A percentile compares a stretch with the other conserved stretches of the same genome.
Evolutionary conservation across 2,888 invertebrate species (phyloP).

Genomic region (Drosophila eohydei): DNA sequence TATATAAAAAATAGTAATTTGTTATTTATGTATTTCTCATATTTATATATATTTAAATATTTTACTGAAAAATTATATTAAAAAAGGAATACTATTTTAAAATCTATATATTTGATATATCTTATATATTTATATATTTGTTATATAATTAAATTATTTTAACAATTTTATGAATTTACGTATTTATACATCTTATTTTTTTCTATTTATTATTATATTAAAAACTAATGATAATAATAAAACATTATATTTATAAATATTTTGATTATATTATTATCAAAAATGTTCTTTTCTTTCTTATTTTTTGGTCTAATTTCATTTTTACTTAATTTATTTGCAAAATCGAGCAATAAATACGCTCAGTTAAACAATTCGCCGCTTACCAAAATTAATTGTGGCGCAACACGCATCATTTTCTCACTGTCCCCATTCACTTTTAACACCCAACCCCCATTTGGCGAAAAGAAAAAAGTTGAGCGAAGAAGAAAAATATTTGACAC

Average conservation of each 20-base stretch:
- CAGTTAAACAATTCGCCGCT: conserved; percentile 43
- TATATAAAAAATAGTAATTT: no score
- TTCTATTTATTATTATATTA: no score
- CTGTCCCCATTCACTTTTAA: conserved; percentile 13
- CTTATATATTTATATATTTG: not conserved
- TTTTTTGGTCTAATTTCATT: not conserved
- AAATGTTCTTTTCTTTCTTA: not conserved
- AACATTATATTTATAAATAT: not conserved
- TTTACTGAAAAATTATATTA: no score
- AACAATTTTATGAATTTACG: no score
- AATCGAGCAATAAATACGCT: conserved; percentile 34
- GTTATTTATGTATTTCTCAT: no score
- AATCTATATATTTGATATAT: not conserved
- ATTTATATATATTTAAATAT: no score
- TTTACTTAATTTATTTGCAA: conserved; percentile 30
- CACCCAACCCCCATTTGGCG: not conserved
- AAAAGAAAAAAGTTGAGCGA: not conserved
- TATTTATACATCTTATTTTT: no score
- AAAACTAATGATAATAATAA: no score
- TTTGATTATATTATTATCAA: not conserved
- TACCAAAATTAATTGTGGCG: conserved; percentile 57
- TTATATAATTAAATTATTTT: no score
- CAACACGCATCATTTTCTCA: conserved; percentile 58
- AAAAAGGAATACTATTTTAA: not conserved
- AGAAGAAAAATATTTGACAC: conserved; percentile 20